Percentiles rank a stretch among this genome's conserved stretches.
Conservation (phyloP, 2,888 invertebrate genomes). For the Coleophora flavipennella region DNA sequence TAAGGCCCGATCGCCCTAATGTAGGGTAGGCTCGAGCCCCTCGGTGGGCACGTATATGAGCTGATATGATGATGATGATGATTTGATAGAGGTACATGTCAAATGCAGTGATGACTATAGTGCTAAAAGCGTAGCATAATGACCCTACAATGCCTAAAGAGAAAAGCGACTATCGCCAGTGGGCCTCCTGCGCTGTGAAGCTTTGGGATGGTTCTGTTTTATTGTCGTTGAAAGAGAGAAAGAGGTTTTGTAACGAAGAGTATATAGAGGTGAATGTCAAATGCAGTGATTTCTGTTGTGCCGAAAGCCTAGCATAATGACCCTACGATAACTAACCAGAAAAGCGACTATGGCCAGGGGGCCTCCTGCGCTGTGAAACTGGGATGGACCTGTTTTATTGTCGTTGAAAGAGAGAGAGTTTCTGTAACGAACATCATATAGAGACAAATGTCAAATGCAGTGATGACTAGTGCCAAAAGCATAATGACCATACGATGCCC, state of each 20-base stretch:
- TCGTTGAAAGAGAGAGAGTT: conserved; percentile 96
- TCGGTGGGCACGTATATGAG: too few species aligned
- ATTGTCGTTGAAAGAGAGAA: conserved; percentile 98
- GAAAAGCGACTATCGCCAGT: conserved; percentile 96
- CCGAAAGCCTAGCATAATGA: conserved; percentile 99
- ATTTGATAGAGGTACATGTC: conserved; percentile 90
- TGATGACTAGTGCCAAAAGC: conserved; percentile 99
- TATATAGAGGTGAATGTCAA: conserved; percentile 76
- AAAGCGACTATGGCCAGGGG: conserved; percentile 97
- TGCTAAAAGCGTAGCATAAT: conserved; percentile 99
- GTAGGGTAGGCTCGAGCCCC: too few species aligned
- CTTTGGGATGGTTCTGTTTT: conserved; percentile 99
- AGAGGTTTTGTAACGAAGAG: conserved; percentile 40
- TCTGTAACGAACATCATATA: conserved; percentile 27
- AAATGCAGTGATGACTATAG: conserved; percentile 99
- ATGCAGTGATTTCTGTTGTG: conserved; percentile 99
- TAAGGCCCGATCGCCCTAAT: too few species aligned
- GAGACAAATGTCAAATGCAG: conserved; percentile 94
- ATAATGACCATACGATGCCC: conserved; percentile 94
- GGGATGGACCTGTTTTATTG: conserved; percentile 98
- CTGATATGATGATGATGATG: too few species aligned
- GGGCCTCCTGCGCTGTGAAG: conserved; percentile 99
- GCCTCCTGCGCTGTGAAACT: conserved; percentile 99
- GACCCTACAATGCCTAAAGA: conserved; percentile 92
- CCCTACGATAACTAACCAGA: conserved; percentile 91